Base-by-base conservation (phyloP, 2,888 invertebrate species). In the Papilio protenor region DNA sequence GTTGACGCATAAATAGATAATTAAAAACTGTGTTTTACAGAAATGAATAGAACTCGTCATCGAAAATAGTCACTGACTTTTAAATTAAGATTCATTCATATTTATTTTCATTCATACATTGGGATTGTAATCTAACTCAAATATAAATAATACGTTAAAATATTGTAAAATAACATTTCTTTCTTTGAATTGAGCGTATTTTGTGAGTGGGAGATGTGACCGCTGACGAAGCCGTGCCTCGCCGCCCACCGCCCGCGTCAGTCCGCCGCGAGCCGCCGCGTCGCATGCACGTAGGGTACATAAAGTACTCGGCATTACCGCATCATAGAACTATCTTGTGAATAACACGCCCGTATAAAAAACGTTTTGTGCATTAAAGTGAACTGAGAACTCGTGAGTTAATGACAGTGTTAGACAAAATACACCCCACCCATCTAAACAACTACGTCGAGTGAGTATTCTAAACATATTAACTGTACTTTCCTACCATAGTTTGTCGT, bases 401-500 rank as follows among this genome's bases (percentile, higher is more conserved):
- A 80, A 75, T 77, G 77, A 82, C 83, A 86, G 87, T 88, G 88
- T 81, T 73, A 80, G 81, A 84, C 84, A 84, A 83, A 81, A 77
- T 70, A 80, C 83, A 85, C 83, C 59, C 77, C 52, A 70, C 86
- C 85, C 87, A 85, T 87, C 82, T 87, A 87, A 87, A 84, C 87
- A 87, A 87, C 87, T 85, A 79, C 77, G 83, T 84, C 84, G 88
- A 88, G 93, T 93, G 89, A 93, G 93, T 93, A 92, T 89, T 88
- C 87, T 88, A 85, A 88, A 90, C 88, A 88, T 89, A 89, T 90
- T 93, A 93, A 92, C 93, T 91, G 93, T 93, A 91, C 91, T 90
- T 91, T 90, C 89, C 87, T 87, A 88, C 88, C 88, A 89, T 89
- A 87, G 87, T 87, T 86, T 87, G 87, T 85, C 79, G 84, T 85